Conservation (phyloP, 1,140 invertebrate species). For the Tetramorium parvispinum region DNA sequence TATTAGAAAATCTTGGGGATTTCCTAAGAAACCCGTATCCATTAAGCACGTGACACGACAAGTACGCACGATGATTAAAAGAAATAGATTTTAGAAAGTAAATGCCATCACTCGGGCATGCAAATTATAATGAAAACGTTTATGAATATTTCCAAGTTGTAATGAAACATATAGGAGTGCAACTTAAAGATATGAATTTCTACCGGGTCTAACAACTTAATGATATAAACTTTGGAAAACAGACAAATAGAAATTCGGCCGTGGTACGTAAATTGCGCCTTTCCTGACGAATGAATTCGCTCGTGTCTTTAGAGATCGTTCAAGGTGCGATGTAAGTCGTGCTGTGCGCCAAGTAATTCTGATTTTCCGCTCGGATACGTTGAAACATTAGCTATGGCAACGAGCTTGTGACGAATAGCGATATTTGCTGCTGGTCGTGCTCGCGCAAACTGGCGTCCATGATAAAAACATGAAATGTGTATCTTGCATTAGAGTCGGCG, state of each 20-base stretch:
- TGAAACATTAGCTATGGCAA: constrained; percentile 6
- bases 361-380: constrained; percentile 44
- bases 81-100: constrained; percentile 32
- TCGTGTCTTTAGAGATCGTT: constrained; percentile 19
- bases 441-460: not conserved
- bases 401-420: constrained; percentile 42
- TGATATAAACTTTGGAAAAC: constrained; percentile 5
- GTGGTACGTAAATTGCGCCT: not conserved
- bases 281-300: constrained; percentile 12
- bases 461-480: constrained; percentile 49
- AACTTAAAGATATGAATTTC: not conserved
- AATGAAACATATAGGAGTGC: not conserved
- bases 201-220: not conserved
- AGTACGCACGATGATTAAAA: constrained; percentile 23
- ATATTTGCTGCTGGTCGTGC: not conserved
- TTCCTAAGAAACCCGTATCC: not conserved
- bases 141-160: not conserved
- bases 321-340: not conserved
- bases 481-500: constrained; percentile 13
- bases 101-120: not conserved
- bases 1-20: constrained; percentile 51
- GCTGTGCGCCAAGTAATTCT: constrained; percentile 28
- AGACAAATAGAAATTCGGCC: not conserved
- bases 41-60: not conserved
- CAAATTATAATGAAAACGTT: constrained; percentile 5